phyloP scores from a whole-genome alignment of 1,140 invertebrate species.

The Scaptomyza graminum region DNA sequence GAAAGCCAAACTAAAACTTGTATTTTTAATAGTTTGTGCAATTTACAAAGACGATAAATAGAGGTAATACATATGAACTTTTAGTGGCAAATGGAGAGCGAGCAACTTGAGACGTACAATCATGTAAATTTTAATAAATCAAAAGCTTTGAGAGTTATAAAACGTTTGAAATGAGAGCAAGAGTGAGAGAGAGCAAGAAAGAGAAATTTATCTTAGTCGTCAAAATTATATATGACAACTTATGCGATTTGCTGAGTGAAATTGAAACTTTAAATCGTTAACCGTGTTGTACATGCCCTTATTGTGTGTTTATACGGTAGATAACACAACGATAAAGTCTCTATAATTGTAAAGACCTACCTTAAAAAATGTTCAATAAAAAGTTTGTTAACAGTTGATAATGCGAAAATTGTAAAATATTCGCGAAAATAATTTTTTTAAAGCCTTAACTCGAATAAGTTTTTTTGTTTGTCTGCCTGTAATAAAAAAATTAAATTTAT shows the following conservation, averaged over 20 bases:
- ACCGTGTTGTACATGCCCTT: too few relatives aligned
- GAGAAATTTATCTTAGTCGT: too few relatives aligned
- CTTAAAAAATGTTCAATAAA: background rate
- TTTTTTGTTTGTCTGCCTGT: too few relatives aligned
- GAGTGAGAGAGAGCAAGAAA: too few relatives aligned
- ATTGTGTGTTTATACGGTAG: background rate
- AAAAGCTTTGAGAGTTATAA: background rate
- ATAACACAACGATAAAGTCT: background rate
- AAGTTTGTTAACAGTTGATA: background rate
- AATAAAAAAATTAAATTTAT: too few relatives aligned
- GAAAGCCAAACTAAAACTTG: conserved; percentile 32
- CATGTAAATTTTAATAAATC: conserved; percentile 15
- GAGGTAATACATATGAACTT: conserved; percentile 1
- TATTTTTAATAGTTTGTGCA: conserved; percentile 41
- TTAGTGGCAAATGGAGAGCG: background rate
- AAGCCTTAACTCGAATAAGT: too few relatives aligned
- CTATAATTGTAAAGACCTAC: too few relatives aligned
- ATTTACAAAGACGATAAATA: conserved; percentile 24
- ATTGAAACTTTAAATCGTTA: background rate
- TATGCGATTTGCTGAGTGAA: background rate
- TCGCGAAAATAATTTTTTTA: too few relatives aligned
- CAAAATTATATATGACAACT: background rate
- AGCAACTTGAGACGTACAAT: background rate
- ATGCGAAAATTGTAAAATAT: background rate
- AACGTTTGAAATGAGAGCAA: background rate